phyloP scores from a whole-genome alignment of 2,888 invertebrate species.

The Drosophila merina region DNA sequence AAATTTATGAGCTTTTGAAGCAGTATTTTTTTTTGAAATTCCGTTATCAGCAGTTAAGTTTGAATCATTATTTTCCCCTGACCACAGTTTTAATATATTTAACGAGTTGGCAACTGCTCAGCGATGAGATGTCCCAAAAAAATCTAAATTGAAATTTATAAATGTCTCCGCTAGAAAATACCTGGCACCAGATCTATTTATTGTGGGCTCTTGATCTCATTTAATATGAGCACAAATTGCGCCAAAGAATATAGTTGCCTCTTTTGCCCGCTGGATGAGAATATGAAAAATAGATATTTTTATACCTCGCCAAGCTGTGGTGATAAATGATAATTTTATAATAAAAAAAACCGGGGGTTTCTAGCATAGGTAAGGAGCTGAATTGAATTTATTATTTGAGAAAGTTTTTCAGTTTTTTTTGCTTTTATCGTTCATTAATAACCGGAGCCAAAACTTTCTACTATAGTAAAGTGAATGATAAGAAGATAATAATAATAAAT shows the following conservation, averaged over 20 bases:
- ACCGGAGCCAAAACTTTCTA: background rate
- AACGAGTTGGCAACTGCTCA: conserved; percentile 34
- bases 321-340: conserved; percentile 3
- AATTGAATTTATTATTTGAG: background rate
- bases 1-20: conserved; percentile 9
- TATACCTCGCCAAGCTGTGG: background rate
- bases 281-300: conserved; percentile 9
- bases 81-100: conserved; percentile 3
- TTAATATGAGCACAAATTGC: conserved; percentile 28
- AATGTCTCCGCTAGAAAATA: conserved; percentile 33
- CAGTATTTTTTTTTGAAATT: conserved; percentile 3
- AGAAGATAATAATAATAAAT: background rate
- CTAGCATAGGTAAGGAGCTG: background rate
- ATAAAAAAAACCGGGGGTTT: background rate
- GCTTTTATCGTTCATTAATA: background rate
- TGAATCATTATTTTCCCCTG: background rate
- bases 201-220: conserved; percentile 41
- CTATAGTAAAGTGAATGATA: background rate
- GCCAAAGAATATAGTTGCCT: conserved; percentile 20
- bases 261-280: conserved; percentile 9
- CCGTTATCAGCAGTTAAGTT: conserved; percentile 19
- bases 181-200: conserved; percentile 38
- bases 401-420: background rate
- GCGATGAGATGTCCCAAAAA: conserved; percentile 17
- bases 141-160: conserved; percentile 28